Evolutionary conservation across 2,888 invertebrate species (phyloP).

Genomic region (Sturmia bella): DNA sequence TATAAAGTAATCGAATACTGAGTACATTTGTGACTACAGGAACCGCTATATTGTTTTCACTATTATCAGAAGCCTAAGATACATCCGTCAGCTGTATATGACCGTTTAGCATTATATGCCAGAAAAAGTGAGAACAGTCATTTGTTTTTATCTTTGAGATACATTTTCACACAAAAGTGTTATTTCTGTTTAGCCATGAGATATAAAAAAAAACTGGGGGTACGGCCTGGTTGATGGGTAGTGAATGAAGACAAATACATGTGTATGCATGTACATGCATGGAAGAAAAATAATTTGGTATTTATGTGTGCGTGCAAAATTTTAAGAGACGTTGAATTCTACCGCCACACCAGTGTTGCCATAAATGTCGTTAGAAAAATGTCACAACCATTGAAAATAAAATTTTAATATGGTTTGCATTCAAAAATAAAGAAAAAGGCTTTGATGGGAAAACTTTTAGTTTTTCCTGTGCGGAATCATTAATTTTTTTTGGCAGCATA

Average conservation of each 20-base stretch:
- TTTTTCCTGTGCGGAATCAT: too few species aligned
- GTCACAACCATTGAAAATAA: too few species aligned
- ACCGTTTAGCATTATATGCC: constrained; percentile 5
- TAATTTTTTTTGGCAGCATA: too few species aligned
- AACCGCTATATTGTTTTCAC: constrained; percentile 34
- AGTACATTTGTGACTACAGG: background rate
- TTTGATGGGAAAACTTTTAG: too few species aligned
- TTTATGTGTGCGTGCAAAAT: constrained; percentile 33
- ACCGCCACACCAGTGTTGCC: constrained; percentile 19
- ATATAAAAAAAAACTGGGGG: constrained; percentile 17
- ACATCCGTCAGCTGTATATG: constrained; percentile 8
- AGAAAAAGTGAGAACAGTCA: constrained; percentile 34
- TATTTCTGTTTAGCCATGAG: constrained; percentile 25
- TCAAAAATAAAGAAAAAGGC: too few species aligned
- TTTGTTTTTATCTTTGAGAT: constrained; percentile 56
- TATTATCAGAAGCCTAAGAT: constrained; percentile 23
- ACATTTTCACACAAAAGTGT: constrained; percentile 53
- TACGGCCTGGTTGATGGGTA: constrained; percentile 22
- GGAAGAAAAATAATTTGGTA: too few species aligned
- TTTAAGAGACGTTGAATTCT: constrained; percentile 37
- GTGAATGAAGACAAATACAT: constrained; percentile 18
- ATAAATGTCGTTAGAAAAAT: too few species aligned
- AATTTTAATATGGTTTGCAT: too few species aligned
- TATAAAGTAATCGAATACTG: too few species aligned
- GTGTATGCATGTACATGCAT: background rate